These are phyloP conservation scores for Idaea aversata DNA, from an alignment of 2,888 invertebrate genomes.

Conservation along the genomic window DNA sequence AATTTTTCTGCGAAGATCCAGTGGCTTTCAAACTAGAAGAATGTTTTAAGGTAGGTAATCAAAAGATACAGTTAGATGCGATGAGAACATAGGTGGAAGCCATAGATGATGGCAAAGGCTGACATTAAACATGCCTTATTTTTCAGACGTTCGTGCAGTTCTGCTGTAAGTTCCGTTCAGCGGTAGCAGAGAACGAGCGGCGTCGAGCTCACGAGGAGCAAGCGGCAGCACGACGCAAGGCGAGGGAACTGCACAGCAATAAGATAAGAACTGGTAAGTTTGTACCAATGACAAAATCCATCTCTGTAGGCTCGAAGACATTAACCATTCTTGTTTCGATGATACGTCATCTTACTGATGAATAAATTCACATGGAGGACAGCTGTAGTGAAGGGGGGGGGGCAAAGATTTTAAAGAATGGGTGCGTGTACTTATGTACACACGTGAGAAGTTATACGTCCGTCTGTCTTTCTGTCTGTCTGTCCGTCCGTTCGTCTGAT, in stretches of 20 bases:
- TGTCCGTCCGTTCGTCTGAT: too few species aligned
- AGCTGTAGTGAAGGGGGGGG: too few species aligned
- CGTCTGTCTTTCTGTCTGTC: too few species aligned
- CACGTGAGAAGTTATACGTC: too few species aligned
- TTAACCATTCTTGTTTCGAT: too few species aligned
- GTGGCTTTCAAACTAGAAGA: slow-evolving; percentile 95
- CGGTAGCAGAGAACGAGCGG: slow-evolving; percentile 91
- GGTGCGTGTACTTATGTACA: too few species aligned
- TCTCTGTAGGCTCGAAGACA: background rate
- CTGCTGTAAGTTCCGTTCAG: slow-evolving; percentile 91
- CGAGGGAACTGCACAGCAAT: slow-evolving; percentile 69
- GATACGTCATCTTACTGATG: too few species aligned
- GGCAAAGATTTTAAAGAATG: too few species aligned
- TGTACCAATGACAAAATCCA: background rate
- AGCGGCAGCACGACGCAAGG: slow-evolving; percentile 85
- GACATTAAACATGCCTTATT: background rate
- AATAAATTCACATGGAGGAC: too few species aligned
- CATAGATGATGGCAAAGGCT: background rate
- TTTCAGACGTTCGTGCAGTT: slow-evolving; percentile 86
- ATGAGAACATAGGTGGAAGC: too few species aligned
- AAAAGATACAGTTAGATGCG: background rate
- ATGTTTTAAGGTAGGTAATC: slow-evolving; percentile 86
- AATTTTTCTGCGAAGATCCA: slow-evolving; percentile 97
- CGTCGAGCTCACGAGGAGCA: slow-evolving; percentile 92
- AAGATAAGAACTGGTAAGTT: slow-evolving; percentile 47